phyloP scores from a whole-genome alignment of 2,797 vertebrate genomes.

The Danio kyathit region DNA sequence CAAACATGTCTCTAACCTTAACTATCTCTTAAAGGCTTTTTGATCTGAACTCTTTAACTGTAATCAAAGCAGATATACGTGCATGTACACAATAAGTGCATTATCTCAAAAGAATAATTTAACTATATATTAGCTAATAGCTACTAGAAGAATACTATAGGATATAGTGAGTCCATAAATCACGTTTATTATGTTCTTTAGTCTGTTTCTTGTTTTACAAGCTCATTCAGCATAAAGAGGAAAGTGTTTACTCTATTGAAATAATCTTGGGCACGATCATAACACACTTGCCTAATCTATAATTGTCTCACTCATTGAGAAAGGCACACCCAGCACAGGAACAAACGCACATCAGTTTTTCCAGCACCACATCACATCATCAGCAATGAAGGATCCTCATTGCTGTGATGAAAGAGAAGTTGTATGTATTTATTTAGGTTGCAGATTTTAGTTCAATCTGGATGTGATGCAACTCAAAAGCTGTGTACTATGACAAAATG shows the following conservation, averaged over 20 bases:
- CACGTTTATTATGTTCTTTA: neutral
- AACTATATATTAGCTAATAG: too few relatives aligned
- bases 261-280: neutral
- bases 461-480: neutral
- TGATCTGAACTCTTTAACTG: too few relatives aligned
- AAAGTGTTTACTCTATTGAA: constrained; percentile 1
- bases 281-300: constrained; percentile 28
- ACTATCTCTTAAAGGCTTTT: too few relatives aligned
- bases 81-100: too few relatives aligned
- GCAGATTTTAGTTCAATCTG: neutral
- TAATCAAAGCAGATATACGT: too few relatives aligned
- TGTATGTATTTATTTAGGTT: neutral
- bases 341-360: constrained; percentile 25
- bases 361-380: neutral
- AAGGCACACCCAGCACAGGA: constrained; percentile 36
- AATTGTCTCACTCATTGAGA: constrained; percentile 31
- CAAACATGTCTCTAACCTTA: too few relatives aligned
- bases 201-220: neutral
- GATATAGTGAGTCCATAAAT: neutral
- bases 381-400: neutral
- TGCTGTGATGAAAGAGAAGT: neutral
- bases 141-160: too few relatives aligned
- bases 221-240: constrained; percentile 5
- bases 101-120: too few relatives aligned
- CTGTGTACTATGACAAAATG: neutral